Percentiles rank a stretch among this genome's conserved stretches.
These are phyloP conservation scores for Eubasilissa regina DNA, from an alignment of 1,140 invertebrate genomes.

Conservation along the genomic window DNA sequence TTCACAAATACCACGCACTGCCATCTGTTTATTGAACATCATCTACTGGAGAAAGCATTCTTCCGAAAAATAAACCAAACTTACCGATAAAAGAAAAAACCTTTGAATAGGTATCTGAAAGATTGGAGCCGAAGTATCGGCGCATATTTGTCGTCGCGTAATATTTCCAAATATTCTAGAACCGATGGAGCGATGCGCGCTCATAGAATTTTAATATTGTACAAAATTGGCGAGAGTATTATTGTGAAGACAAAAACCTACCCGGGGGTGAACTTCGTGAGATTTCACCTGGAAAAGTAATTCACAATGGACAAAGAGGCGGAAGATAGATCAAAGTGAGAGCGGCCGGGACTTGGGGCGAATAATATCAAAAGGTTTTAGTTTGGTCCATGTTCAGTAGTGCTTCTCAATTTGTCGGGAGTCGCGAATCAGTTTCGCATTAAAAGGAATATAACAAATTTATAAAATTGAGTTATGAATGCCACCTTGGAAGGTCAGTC, in stretches of 20 bases:
- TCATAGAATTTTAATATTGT: conserved; percentile 10
- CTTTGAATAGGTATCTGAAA: neutral
- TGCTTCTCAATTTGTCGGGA: conserved; percentile 25
- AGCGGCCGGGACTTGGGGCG: conserved; percentile 1
- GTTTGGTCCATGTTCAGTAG: neutral
- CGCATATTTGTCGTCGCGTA: neutral
- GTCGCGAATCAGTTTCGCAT: conserved; percentile 5
- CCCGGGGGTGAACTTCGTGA: neutral
- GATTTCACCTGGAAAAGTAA: conserved; percentile 27
- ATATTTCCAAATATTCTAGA: conserved; percentile 1
- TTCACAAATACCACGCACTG: too few species aligned
- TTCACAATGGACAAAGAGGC: conserved; percentile 27
- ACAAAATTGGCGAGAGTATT: conserved; percentile 6
- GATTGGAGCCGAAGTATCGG: neutral
- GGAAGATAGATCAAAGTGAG: conserved; percentile 39
- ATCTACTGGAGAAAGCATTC: too few species aligned
- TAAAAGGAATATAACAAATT: neutral
- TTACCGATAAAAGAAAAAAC: too few species aligned
- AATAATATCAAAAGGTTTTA: conserved; percentile 36
- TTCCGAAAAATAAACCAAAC: too few species aligned
- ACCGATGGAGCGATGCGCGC: neutral
- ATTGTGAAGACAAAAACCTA: conserved; percentile 11
- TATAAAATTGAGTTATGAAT: neutral
- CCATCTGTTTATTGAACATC: too few species aligned
- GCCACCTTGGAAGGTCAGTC: neutral